A percentile compares a stretch with the other conserved stretches of the same genome.
phyloP scores from a whole-genome alignment of 2,888 invertebrate species.

The Chymomyza caudatula region DNA sequence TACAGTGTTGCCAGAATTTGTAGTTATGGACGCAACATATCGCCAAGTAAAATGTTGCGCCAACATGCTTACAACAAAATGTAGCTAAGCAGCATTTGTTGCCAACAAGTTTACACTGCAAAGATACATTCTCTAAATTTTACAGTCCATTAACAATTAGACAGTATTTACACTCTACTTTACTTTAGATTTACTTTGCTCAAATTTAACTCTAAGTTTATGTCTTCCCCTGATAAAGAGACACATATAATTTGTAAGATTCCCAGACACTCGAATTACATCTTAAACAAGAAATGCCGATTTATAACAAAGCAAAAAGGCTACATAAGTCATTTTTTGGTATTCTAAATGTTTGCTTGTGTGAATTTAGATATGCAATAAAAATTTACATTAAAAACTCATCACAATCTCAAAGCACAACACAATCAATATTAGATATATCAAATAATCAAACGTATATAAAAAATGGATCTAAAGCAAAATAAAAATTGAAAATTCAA shows the following conservation, averaged over 20 bases:
- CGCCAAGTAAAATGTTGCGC: neutral
- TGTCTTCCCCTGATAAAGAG: slow-evolving; percentile 33
- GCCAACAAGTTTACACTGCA: neutral
- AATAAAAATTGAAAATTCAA: neutral
- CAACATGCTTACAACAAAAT: neutral
- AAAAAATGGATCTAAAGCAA: neutral
- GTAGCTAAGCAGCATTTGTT: neutral
- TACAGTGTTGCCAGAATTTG: too few species aligned
- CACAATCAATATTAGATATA: slow-evolving; percentile 48
- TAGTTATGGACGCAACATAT: too few species aligned
- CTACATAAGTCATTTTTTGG: too few species aligned
- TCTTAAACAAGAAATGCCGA: neutral
- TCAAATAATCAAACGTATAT: neutral
- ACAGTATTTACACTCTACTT: neutral
- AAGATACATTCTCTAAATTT: too few species aligned
- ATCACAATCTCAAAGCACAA: slow-evolving; percentile 36
- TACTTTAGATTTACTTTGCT: slow-evolving; percentile 23
- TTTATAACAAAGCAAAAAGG: too few species aligned
- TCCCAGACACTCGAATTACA: neutral
- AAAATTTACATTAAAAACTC: neutral
- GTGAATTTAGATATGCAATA: slow-evolving; percentile 26
- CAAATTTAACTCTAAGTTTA: slow-evolving; percentile 28
- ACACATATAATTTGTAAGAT: slow-evolving; percentile 4
- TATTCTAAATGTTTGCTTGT: slow-evolving; percentile 36
- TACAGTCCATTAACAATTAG: too few species aligned